A percentile compares a stretch with the other conserved stretches of the same genome.
Evolutionary conservation across 2,797 vertebrate species (phyloP).

Genomic region (Podarcis siculus): DNA sequence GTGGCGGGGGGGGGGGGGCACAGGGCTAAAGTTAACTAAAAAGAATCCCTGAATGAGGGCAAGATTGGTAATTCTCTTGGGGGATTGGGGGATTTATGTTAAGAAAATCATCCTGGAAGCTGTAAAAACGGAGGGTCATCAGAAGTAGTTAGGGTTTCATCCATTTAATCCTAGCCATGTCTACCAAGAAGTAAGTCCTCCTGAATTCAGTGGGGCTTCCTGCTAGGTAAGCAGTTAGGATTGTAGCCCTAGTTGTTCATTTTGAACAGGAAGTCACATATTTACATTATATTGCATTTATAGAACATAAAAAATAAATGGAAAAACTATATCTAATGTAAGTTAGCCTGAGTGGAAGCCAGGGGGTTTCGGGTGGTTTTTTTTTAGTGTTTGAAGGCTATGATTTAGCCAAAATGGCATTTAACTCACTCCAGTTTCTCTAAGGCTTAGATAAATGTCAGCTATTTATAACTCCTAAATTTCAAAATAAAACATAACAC

Average conservation of each 20-base stretch:
- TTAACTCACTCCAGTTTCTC: constrained; percentile 36
- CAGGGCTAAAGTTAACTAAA: background rate
- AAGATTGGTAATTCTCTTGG: background rate
- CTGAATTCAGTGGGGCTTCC: too few relatives aligned
- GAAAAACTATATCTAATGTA: background rate
- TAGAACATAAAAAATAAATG: background rate
- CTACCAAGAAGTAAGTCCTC: too few relatives aligned
- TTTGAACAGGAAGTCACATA: background rate
- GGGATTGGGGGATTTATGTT: background rate
- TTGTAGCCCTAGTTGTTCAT: background rate
- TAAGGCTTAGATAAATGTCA: background rate
- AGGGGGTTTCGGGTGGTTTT: background rate
- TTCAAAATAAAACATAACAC: background rate
- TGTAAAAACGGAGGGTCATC: background rate
- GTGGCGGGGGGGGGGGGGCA: too few relatives aligned
- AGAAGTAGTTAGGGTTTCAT: background rate
- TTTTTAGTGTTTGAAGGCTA: background rate
- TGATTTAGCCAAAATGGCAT: background rate
- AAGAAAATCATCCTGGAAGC: background rate
- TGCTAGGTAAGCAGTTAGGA: too few relatives aligned
- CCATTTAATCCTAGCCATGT: too few relatives aligned
- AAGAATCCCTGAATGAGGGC: background rate
- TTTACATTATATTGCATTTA: background rate
- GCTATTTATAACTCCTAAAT: constrained; percentile 20
- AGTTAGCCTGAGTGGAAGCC: background rate